phyloP scores from a whole-genome alignment of 2,113 vertebrate species.

The Hyla sarda region DNA sequence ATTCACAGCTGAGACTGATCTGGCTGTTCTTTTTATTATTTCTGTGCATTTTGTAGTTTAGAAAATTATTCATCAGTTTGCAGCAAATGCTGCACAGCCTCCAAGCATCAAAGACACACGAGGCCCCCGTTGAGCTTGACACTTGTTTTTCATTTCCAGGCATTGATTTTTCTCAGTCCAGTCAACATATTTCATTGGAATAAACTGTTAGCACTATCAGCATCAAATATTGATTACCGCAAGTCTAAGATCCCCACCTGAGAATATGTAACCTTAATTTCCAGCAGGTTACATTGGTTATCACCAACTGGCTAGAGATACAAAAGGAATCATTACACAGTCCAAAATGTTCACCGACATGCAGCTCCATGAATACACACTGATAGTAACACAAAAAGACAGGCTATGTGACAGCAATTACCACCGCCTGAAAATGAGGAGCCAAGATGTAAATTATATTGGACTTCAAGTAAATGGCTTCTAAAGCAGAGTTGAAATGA shows the following conservation, averaged over 20 bases:
- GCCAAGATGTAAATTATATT: neutral
- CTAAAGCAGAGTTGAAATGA: neutral
- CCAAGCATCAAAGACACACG: conserved; percentile 62
- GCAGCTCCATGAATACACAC: conserved; percentile 51
- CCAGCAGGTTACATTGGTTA: conserved; percentile 68
- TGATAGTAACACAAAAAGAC: conserved; percentile 59
- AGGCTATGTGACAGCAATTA: conserved; percentile 59
- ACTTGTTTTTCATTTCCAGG: conserved; percentile 72
- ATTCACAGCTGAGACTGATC: conserved; percentile 17
- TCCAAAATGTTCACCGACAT: conserved; percentile 62
- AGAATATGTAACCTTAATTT: conserved; percentile 76
- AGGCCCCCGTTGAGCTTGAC: conserved; percentile 68
- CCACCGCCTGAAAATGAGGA: conserved; percentile 35
- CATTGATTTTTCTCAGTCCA: conserved; percentile 70
- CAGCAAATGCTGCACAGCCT: conserved; percentile 64
- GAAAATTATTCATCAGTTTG: conserved; percentile 67
- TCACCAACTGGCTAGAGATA: conserved; percentile 66
- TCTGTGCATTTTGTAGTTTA: conserved; percentile 63
- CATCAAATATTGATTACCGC: conserved; percentile 73
- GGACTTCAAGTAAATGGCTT: neutral
- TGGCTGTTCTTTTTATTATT: conserved; percentile 63
- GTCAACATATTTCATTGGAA: conserved; percentile 67
- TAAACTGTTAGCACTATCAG: conserved; percentile 73
- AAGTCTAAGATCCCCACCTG: conserved; percentile 67
- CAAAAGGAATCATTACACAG: conserved; percentile 65